These are phyloP conservation scores for Cassiopea xamachana DNA, from an alignment of 30 jellyfish, hydroid and myxozoan species.

Conservation along the genomic window DNA sequence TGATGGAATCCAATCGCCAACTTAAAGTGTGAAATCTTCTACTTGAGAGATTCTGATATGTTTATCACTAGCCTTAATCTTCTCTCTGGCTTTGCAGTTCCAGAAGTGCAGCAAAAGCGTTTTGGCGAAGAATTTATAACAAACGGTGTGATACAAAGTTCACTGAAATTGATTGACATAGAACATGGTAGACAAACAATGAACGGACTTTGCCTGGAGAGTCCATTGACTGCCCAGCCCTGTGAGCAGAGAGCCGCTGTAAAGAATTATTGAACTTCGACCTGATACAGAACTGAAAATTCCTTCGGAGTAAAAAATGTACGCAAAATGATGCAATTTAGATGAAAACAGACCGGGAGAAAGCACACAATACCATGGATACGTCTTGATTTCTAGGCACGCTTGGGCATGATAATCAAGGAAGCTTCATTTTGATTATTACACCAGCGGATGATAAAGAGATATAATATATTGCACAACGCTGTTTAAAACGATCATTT, in stretches of 20 bases:
- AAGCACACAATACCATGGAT: neutral
- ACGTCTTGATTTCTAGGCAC: neutral
- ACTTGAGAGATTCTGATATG: constrained; percentile 3
- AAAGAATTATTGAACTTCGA: constrained; percentile 32
- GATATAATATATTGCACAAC: too few relatives aligned
- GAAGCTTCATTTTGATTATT: neutral
- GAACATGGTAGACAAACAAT: constrained; percentile 16
- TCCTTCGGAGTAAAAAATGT: neutral
- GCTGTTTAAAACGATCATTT: too few relatives aligned
- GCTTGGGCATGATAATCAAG: neutral
- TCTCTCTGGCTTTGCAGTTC: constrained; percentile 77
- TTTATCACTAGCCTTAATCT: constrained; percentile 11
- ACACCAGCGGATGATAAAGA: neutral
- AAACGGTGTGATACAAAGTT: constrained; percentile 43
- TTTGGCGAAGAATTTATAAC: constrained; percentile 39
- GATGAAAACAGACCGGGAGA: neutral
- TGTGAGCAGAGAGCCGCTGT: constrained; percentile 13
- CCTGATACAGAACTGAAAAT: neutral
- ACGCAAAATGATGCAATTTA: constrained; percentile 7
- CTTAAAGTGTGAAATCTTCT: neutral
- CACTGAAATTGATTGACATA: constrained; percentile 45
- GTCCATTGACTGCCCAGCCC: constrained; percentile 35
- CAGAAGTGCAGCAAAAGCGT: neutral
- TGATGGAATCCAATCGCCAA: constrained; percentile 46
- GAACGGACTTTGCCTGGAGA: constrained; percentile 24